phyloP scores from a whole-genome alignment of 1,140 invertebrate genomes.

The Hetaerina americana region DNA sequence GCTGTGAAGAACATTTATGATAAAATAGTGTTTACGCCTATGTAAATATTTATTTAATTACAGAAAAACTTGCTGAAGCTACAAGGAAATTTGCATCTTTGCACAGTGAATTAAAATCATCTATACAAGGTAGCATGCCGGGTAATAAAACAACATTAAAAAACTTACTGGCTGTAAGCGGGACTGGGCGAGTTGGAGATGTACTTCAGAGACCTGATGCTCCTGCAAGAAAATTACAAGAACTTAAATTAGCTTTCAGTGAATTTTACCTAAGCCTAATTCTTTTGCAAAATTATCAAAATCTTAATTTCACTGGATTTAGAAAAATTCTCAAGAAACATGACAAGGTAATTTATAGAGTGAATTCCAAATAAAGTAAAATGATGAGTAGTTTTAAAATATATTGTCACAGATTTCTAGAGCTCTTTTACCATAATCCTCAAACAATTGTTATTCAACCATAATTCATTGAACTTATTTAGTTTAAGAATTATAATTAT shows the following conservation, averaged over 20 bases:
- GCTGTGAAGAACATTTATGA: no score
- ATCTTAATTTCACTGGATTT: constrained; percentile 97
- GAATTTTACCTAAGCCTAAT: constrained; percentile 98
- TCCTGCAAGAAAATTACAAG: constrained; percentile 69
- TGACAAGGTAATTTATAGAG: constrained; percentile 98
- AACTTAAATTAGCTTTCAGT: constrained; percentile 94
- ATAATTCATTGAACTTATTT: no score
- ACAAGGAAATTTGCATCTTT: constrained; percentile 86
- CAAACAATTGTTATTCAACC: no score
- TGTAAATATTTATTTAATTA: no score
- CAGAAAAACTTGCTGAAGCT: constrained; percentile 95
- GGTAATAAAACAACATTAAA: constrained; percentile 19
- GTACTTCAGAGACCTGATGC: constrained; percentile 20
- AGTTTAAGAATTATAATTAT: no score
- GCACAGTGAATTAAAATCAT: constrained; percentile 73
- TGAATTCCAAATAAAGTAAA: no score
- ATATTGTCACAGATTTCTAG: no score
- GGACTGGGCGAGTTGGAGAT: background rate
- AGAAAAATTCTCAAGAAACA: constrained; percentile 99
- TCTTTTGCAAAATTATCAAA: constrained; percentile 80
- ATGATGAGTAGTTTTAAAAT: no score
- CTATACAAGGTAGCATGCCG: constrained; percentile 50
- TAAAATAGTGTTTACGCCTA: no score
- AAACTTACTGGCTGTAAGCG: constrained; percentile 27
- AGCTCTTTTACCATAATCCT: no score